Evolutionary conservation across 2,888 invertebrate species (phyloP), one percentile per base, ranked within the genome.

Genomic region (Agriopis marginaria): DNA sequence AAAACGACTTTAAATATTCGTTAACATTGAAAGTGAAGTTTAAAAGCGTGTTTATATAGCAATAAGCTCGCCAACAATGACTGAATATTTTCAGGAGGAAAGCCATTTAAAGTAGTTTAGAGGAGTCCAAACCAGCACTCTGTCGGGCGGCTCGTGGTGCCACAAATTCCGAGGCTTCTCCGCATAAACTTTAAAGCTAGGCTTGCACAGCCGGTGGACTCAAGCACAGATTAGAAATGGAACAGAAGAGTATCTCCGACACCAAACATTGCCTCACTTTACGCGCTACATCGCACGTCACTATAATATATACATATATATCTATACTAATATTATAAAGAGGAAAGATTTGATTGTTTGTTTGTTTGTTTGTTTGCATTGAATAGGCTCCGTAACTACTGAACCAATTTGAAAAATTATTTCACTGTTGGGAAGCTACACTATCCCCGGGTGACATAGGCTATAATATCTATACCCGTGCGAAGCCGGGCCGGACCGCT

Each of bases 41-140:
- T 10, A 45, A 5, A 45, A 45, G 12, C 9, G 3, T 10, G 10
- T 45, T 10, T 32, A 9, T 14, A 50, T 12, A 49, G 39, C 12
- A 54, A 11, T 14, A n/a, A 40, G 5, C 14, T 42, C 9, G 17
- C 17, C 17, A 23, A 40, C 42, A 42, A 44, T 56, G 42, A 42
- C 3, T 14, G 14, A n/a, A 54, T 40, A 55, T 55, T 17, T 14
- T 56, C 42, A 42, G 14, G 17, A 44, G 56, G 3, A 32, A 58
- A 58, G 45, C 45, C 32, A 7, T n/a, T 58, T 45, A 12, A 58
- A 58, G 58, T 58, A 58, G 58, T 58, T 58, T 12, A 32, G 44
- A 45, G 44, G 42, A 56, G 32, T 47, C 45, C 12, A 0, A n/a
- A 32, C 8, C 45, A 45, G 58, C 58, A 45, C 58, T 58, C 45